A percentile compares a stretch with the other conserved stretches of the same genome.
Conservation (phyloP, 2,113 vertebrate genomes). For the Myiozetetes cayanensis region DNA sequence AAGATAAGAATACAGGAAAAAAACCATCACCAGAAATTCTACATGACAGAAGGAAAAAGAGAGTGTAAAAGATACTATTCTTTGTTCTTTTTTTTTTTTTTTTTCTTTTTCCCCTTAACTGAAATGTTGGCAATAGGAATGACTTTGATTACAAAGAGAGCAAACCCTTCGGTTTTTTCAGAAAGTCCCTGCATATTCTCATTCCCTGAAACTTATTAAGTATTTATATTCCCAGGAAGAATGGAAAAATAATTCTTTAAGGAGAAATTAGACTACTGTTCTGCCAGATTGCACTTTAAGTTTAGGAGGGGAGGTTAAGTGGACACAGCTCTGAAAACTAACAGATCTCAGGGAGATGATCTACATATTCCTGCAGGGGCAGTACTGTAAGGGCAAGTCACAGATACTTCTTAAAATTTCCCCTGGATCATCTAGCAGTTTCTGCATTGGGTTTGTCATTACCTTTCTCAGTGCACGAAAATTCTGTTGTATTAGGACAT, state of each 20-base stretch:
- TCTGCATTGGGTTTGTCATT: not conserved
- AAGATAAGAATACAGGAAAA: fast-evolving
- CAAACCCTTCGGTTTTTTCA: not conserved
- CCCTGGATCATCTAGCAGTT: not conserved
- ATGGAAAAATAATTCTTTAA: not conserved
- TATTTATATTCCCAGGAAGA: not conserved
- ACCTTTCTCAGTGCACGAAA: not conserved
- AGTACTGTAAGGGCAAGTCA: not conserved
- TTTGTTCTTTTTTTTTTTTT: fast-evolving
- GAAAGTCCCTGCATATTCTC: not conserved
- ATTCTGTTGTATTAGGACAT: not conserved
- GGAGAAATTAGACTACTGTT: not conserved
- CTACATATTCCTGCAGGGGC: not conserved
- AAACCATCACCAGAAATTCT: not conserved
- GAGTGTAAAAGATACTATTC: not conserved
- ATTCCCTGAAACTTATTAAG: not conserved
- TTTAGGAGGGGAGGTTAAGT: not conserved
- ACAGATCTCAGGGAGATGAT: not conserved
- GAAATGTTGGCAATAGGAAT: not conserved
- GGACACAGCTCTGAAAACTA: not conserved
- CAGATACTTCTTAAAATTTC: not conserved
- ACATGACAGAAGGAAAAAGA: not conserved
- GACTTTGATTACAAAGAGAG: not conserved
- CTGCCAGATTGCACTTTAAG: not conserved
- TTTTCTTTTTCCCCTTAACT: not conserved